These are phyloP conservation scores for Taeniopygia guttata DNA, from an alignment of 2,797 vertebrate genomes.

Conservation along the genomic window DNA sequence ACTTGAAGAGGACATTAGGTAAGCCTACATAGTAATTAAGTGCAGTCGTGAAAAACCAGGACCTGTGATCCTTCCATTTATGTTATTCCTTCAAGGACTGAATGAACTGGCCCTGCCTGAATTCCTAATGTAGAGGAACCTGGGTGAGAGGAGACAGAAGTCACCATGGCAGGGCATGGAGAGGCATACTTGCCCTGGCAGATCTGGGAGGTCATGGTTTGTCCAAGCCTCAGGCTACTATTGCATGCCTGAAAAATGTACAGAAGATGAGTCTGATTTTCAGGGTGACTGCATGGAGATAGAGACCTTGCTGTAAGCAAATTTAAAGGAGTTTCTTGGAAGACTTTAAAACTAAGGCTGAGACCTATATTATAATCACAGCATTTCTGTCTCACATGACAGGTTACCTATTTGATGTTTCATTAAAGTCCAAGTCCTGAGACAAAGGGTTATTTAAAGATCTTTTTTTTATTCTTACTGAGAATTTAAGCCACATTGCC, in stretches of 20 bases:
- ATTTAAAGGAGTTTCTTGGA: background rate
- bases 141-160: background rate
- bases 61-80: background rate
- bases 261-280: background rate
- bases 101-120: constrained; percentile 20
- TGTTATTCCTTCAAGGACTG: background rate
- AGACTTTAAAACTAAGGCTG: background rate
- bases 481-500: background rate
- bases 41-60: background rate
- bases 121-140: background rate
- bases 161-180: background rate
- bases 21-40: background rate
- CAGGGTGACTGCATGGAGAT: background rate
- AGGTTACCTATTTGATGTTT: background rate
- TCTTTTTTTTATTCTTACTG: background rate
- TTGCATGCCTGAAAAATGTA: background rate
- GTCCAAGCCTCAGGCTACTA: background rate
- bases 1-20: background rate
- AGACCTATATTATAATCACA: background rate
- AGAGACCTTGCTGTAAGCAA: background rate
- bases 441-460: background rate
- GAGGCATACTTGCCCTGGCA: background rate
- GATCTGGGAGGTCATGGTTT: background rate
- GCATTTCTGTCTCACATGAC: background rate
- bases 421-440: background rate